phyloP scores from a whole-genome alignment of 2,113 vertebrate genomes.

The Cichladusa arquata region DNA sequence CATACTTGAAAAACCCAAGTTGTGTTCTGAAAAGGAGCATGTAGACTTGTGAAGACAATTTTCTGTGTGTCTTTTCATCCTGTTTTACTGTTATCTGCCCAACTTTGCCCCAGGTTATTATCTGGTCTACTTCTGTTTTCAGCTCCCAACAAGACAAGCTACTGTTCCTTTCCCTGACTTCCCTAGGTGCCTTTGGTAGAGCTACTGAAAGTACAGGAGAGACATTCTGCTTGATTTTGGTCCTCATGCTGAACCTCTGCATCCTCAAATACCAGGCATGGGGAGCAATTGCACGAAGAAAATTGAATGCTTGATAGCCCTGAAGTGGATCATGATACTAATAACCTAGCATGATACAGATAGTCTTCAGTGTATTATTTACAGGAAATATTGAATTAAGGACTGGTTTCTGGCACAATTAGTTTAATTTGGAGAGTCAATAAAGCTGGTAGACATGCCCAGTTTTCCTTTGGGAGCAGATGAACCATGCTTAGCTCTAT shows the following conservation, averaged over 20 bases:
- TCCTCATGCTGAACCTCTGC: not conserved
- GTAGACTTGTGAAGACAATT: not conserved
- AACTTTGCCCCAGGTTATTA: not conserved
- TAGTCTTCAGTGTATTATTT: not conserved
- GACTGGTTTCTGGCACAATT: not conserved
- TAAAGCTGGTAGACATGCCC: not conserved
- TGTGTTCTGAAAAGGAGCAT: not conserved
- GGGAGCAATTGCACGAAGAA: not conserved
- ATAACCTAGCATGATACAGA: not conserved
- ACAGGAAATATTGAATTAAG: not conserved
- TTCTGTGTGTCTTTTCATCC: not conserved
- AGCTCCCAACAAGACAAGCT: not conserved
- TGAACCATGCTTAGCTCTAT: not conserved
- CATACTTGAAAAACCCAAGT: not conserved
- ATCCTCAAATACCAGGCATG: not conserved
- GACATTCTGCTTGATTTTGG: not conserved
- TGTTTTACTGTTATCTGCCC: not conserved
- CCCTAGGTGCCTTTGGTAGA: not conserved
- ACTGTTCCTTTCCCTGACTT: not conserved
- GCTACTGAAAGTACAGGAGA: not conserved
- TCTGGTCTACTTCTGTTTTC: not conserved
- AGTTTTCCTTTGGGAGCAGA: not conserved
- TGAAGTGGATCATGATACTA: not conserved
- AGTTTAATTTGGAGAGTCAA: not conserved
- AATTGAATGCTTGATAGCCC: not conserved